Percentiles rank a stretch among this genome's conserved stretches.
These are phyloP conservation scores for Phymorhynchus buccinoides DNA, from an alignment of 1,140 invertebrate species.

Conservation along the genomic window DNA sequence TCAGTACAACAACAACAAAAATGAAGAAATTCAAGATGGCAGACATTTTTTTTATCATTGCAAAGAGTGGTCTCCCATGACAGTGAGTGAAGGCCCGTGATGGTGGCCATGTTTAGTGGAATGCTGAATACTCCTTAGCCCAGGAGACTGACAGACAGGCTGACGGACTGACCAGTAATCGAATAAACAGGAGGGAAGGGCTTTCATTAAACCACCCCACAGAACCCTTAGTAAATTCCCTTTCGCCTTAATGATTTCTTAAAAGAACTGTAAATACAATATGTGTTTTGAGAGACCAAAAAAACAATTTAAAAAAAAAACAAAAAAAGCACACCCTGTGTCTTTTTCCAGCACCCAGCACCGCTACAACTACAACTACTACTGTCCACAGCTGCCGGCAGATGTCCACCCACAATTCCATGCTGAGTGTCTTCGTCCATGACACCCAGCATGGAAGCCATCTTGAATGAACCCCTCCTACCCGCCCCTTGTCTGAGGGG, in stretches of 20 bases:
- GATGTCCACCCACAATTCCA: background rate
- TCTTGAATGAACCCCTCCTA: background rate
- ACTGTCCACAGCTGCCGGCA: background rate
- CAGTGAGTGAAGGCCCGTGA: background rate
- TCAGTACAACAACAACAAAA: too few species aligned
- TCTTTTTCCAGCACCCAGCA: constrained; percentile 9
- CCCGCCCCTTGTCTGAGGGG: background rate
- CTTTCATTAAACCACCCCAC: background rate
- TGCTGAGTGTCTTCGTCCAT: constrained; percentile 24
- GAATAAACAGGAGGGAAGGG: background rate
- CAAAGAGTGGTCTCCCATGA: background rate
- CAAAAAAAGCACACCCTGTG: too few species aligned
- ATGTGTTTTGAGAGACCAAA: background rate
- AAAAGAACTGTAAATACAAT: background rate
- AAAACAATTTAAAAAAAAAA: constrained; percentile 11
- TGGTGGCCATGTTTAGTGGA: constrained; percentile 37
- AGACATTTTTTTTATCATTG: background rate
- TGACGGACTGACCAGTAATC: background rate
- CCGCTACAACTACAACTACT: background rate
- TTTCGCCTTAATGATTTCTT: background rate
- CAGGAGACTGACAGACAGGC: constrained; percentile 26
- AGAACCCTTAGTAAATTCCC: background rate
- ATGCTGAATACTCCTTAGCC: constrained; percentile 45
- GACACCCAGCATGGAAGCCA: constrained; percentile 21
- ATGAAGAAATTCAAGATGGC: background rate